A percentile compares a stretch with the other conserved stretches of the same genome.
Conservation (phyloP, 2,888 invertebrate species). For the Eugnorisma glareosa region DNA sequence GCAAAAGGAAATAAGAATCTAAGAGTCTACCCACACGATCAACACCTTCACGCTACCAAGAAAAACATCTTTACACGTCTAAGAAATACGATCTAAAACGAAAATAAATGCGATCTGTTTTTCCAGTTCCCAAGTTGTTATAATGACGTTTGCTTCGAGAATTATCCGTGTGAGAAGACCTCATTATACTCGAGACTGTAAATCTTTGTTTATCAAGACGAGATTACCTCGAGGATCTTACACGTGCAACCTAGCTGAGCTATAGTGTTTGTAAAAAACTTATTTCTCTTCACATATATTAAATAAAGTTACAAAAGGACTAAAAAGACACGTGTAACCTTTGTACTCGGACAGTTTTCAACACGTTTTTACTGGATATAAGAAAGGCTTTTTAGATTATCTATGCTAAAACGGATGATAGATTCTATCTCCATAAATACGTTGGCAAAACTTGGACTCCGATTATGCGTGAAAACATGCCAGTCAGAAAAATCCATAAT, state of each 20-base stretch:
- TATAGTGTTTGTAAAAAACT: slow-evolving; percentile 43
- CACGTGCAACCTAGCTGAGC: slow-evolving; percentile 17
- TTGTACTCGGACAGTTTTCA: not conserved
- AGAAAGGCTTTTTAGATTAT: slow-evolving; percentile 1
- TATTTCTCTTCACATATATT: slow-evolving; percentile 17
- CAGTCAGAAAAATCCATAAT: slow-evolving; percentile 19
- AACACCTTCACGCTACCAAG: slow-evolving; percentile 4
- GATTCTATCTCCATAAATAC: slow-evolving; percentile 18
- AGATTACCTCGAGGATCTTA: slow-evolving; percentile 38
- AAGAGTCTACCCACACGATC: not conserved
- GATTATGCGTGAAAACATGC: slow-evolving; percentile 32
- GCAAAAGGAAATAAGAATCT: not conserved
- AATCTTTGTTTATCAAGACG: slow-evolving; percentile 54
- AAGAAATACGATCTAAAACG: slow-evolving; percentile 23
- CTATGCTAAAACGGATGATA: slow-evolving; percentile 8
- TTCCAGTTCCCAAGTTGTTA: slow-evolving; percentile 28
- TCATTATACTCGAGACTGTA: slow-evolving; percentile 45
- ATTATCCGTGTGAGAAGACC: slow-evolving; percentile 39
- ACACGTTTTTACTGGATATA: not conserved
- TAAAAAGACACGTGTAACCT: not conserved
- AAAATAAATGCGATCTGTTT: slow-evolving; percentile 25
- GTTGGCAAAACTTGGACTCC: slow-evolving; percentile 14
- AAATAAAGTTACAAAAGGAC: not conserved
- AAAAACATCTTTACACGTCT: slow-evolving; percentile 11
- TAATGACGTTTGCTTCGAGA: slow-evolving; percentile 29